Conservation (phyloP, 2,888 invertebrate genomes). For the Ceriagrion tenellum region DNA sequence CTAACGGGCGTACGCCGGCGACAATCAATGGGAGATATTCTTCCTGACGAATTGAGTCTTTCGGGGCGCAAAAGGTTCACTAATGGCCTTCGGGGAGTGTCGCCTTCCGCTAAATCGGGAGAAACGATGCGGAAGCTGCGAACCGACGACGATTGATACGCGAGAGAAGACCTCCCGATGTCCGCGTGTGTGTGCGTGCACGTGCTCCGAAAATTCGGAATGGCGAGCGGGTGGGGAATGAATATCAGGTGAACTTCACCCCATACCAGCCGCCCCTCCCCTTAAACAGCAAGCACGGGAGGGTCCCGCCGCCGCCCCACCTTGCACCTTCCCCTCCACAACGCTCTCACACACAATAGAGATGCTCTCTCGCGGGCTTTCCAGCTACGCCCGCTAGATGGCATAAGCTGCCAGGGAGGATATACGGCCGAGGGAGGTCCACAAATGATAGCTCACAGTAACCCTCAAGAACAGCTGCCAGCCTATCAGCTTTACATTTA, state of each 20-base stretch:
- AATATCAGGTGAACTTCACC: conserved; percentile 40
- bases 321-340: background rate
- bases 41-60: too few relatives aligned
- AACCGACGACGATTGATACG: too few relatives aligned
- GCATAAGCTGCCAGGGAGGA: conserved; percentile 48
- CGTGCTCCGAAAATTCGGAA: background rate
- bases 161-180: too few relatives aligned
- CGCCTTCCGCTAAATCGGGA: too few relatives aligned
- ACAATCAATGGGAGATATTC: too few relatives aligned
- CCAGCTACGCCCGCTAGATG: conserved; percentile 55
- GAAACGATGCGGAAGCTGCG: too few relatives aligned
- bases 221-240: background rate
- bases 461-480: conserved; percentile 46
- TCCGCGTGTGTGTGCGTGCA: background rate
- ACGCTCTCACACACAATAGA: background rate
- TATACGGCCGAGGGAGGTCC: conserved; percentile 28
- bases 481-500: background rate
- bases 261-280: background rate
- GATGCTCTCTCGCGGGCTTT: background rate
- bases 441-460: conserved; percentile 50
- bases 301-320: background rate
- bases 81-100: too few relatives aligned
- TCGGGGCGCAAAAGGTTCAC: too few relatives aligned
- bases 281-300: too few relatives aligned
- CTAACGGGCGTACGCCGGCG: too few relatives aligned